Percentiles rank a stretch among this genome's conserved stretches.
phyloP scores from a whole-genome alignment of 2,797 vertebrate species.

The Vireo griseus region DNA sequence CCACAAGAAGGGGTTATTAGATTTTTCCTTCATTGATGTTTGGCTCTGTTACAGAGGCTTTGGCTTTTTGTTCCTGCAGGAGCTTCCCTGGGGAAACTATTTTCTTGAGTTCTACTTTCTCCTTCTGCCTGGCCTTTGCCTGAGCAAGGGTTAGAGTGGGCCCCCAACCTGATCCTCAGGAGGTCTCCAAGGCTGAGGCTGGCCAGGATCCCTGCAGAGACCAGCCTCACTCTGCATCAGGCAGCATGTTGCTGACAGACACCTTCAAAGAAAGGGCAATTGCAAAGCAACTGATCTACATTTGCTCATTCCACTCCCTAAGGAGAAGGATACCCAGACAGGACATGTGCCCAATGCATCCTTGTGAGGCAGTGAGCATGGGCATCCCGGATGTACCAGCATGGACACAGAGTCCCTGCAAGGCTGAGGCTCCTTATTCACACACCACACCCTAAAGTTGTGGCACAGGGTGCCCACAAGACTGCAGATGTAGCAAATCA shows the following conservation, averaged over 20 bases:
- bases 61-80: not conserved
- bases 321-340: rapidly evolving
- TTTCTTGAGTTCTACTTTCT: not conserved
- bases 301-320: not conserved
- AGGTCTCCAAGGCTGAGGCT: not conserved
- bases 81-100: not conserved
- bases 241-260: not conserved
- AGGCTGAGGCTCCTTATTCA: not conserved
- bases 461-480: not conserved
- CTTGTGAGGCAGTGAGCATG: not conserved
- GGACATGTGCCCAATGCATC: not conserved
- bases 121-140: not conserved
- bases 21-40: not conserved
- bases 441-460: not conserved
- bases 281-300: not conserved
- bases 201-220: not conserved
- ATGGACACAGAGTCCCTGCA: not conserved
- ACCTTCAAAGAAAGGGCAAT: not conserved
- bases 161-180: not conserved
- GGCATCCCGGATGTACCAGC: not conserved
- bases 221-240: not conserved
- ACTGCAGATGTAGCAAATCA: not conserved
- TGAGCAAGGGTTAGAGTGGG: not conserved
- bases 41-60: not conserved
- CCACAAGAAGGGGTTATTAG: not conserved